A percentile compares a stretch with the other conserved stretches of the same genome.
Conservation (phyloP, 2,888 invertebrate species). For the Hyalella azteca region DNA sequence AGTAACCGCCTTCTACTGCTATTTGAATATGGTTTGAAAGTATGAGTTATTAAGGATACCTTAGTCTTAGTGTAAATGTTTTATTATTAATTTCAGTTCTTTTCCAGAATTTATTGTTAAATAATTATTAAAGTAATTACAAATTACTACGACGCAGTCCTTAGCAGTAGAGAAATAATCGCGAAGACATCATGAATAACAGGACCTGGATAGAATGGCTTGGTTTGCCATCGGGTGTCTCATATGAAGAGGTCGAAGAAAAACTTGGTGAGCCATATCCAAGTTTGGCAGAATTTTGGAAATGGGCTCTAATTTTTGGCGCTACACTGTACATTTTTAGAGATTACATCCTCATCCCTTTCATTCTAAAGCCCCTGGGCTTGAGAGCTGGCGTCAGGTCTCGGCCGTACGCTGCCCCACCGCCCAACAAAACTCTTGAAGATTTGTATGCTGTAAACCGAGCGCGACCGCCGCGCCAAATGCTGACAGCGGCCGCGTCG, state of each 20-base stretch:
- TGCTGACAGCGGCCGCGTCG: neutral
- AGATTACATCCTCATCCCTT: neutral
- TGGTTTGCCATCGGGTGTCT: neutral
- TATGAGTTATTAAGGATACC: too few species aligned
- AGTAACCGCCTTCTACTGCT: too few species aligned
- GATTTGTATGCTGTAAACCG: neutral
- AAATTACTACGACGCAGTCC: too few species aligned
- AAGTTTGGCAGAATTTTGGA: neutral
- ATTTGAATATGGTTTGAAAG: too few species aligned
- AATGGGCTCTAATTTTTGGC: neutral
- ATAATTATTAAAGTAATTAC: too few species aligned
- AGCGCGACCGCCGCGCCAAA: neutral
- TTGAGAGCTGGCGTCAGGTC: neutral
- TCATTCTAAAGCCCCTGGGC: neutral
- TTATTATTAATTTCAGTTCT: too few species aligned
- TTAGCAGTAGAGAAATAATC: too few species aligned
- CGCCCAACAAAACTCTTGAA: neutral
- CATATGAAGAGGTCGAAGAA: neutral
- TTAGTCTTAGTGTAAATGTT: too few species aligned
- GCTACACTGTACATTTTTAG: neutral
- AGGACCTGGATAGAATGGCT: neutral
- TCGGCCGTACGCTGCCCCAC: neutral
- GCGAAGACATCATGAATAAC: too few species aligned
- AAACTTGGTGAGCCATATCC: neutral
- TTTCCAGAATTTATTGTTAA: too few species aligned